Conservation (phyloP, 2,888 invertebrate genomes). For the Acanthococcus lagerstroemiae region DNA sequence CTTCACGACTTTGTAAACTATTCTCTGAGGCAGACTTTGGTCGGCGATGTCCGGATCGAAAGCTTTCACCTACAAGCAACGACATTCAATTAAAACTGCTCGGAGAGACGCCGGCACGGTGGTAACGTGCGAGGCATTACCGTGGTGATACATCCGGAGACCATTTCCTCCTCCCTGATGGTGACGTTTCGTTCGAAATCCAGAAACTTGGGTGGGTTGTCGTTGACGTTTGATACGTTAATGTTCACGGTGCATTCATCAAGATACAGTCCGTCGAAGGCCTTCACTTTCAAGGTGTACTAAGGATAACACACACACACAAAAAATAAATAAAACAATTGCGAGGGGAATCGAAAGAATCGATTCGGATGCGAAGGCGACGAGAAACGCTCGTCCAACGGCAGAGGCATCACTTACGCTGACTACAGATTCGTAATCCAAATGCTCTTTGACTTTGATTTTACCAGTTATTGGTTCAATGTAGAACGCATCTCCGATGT, state of each 20-base stretch:
- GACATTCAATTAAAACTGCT: conserved; percentile 1
- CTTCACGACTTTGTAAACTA: conserved; percentile 63
- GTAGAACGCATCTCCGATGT: conserved; percentile 72
- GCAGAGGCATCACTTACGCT: conserved; percentile 39
- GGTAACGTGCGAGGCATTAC: conserved; percentile 41
- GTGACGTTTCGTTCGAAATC: conserved; percentile 59
- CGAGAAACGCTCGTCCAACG: not conserved
- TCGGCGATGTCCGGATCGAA: conserved; percentile 80
- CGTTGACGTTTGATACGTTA: conserved; percentile 80
- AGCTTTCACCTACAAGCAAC: conserved; percentile 50
- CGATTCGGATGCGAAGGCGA: not conserved
- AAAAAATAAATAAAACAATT: not conserved
- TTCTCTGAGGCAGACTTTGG: conserved; percentile 61
- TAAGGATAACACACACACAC: conserved; percentile 41
- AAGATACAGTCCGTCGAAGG: conserved; percentile 72
- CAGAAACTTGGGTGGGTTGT: conserved; percentile 77
- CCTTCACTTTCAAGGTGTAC: conserved; percentile 71
- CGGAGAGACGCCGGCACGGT: not conserved
- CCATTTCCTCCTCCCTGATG: conserved; percentile 62
- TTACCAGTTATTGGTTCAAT: conserved; percentile 78
- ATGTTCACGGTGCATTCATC: conserved; percentile 76
- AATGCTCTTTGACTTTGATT: conserved; percentile 62
- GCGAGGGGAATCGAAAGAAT: not conserved
- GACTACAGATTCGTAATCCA: conserved; percentile 78
- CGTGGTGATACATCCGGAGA: conserved; percentile 58